Base-by-base conservation (phyloP, 2,888 invertebrate species). In the Epinotia brunnichana region DNA sequence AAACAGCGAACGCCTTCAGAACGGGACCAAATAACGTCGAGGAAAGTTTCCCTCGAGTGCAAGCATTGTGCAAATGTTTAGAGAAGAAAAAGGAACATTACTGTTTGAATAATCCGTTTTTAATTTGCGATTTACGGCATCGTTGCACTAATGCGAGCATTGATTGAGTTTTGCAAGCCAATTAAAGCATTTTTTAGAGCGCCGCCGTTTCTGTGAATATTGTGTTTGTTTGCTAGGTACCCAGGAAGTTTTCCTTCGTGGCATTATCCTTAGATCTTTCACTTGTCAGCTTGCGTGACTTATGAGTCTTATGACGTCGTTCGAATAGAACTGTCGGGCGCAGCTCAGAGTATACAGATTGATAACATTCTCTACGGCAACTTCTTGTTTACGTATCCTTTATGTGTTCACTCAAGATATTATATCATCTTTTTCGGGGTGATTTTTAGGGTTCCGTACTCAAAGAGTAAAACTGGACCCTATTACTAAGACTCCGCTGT, bases 291-390 rank as follows among this genome's bases (percentile, higher is more conserved):
- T 59, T 60, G 39, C 35, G 24, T 64, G 70, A 64, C 59, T 64
- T 63, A 70, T 70, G 70, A 64, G 70, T 60, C 59, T 64, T 63
- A 70, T 70, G 70, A 64, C 57, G 29, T n/a, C 48, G 29, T 57
- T 59, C 64, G 63, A 70, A 64, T 70, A 17, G 70, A 70, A 29
- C 48, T 51, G 48, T 48, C 57, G n/a, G 21, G 24, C 21, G 64
- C 64, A 56, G 57, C 48, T 21, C 21, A 39, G 17, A 56, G 48
- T 62, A 70, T 48, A 70, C 56, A 63, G 62, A 70, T 64, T 70
- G 70, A 70, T 64, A 48, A 64, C 51, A 19, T 19, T 59, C n/a
- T n/a, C n/a, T n/a, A n/a, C n/a, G n/a, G n/a, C n/a, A n/a, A n/a
- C n/a, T n/a, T n/a, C n/a, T n/a, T n/a, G n/a, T n/a, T n/a, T n/a